A percentile compares a stretch with the other conserved stretches of the same genome.
These are phyloP conservation scores for Lasioglossum lativentre DNA, from an alignment of 2,888 invertebrate genomes.

Conservation along the genomic window DNA sequence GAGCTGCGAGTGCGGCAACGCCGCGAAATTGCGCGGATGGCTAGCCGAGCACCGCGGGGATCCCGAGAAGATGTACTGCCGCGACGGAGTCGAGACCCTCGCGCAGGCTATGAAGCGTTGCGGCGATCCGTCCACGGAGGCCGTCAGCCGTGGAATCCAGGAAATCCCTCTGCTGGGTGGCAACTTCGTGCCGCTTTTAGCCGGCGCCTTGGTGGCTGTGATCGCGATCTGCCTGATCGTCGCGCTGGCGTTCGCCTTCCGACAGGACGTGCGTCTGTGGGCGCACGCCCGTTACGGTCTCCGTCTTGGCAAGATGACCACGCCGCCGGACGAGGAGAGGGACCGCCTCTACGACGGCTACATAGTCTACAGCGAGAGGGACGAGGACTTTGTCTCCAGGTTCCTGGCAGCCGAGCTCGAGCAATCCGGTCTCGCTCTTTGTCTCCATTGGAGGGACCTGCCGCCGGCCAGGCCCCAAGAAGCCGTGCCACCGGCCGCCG, in stretches of 20 bases:
- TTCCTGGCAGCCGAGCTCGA: conserved; percentile 90
- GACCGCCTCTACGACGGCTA: conserved; percentile 92
- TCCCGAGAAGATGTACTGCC: conserved; percentile 90
- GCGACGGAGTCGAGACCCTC: conserved; percentile 86
- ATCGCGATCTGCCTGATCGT: conserved; percentile 89
- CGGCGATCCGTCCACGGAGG: conserved; percentile 89
- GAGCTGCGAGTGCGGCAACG: conserved; percentile 92
- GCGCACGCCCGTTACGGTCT: conserved; percentile 92
- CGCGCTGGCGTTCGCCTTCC: conserved; percentile 90
- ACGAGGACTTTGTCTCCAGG: conserved; percentile 90
- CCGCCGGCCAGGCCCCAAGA: conserved; percentile 84
- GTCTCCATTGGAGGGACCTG: conserved; percentile 86
- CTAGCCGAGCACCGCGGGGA: conserved; percentile 89
- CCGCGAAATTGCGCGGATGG: conserved; percentile 90
- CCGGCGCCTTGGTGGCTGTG: conserved; percentile 89
- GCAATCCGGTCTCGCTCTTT: conserved; percentile 89
- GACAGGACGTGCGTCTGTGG: conserved; percentile 92
- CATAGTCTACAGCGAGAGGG: conserved; percentile 93
- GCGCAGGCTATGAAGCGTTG: conserved; percentile 87
- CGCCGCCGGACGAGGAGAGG: conserved; percentile 85
- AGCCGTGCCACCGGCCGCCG: conserved; percentile 87
- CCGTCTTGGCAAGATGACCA: conserved; percentile 86
- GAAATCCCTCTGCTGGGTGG: conserved; percentile 89
- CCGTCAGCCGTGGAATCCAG: conserved; percentile 88
- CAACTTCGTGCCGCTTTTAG: conserved; percentile 91